A percentile compares a stretch with the other conserved stretches of the same genome.
Conservation (phyloP, 1,140 invertebrate species). For the Octopus bimaculoides region DNA sequence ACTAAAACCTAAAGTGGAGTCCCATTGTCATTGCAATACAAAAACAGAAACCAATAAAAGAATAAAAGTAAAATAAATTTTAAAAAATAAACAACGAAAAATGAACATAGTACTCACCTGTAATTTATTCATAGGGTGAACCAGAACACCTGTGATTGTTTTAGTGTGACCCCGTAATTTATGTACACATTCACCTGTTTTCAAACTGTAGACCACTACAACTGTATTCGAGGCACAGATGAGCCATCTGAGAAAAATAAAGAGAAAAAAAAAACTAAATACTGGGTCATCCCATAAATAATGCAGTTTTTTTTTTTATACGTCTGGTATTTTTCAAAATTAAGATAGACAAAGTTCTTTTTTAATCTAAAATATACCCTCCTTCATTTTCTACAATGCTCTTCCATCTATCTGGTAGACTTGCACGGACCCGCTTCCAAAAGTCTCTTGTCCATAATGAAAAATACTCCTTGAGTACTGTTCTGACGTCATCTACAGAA, state of each 20-base stretch:
- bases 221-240: neutral
- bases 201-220: constrained; percentile 4
- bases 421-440: too few species aligned
- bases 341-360: too few species aligned
- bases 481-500: too few species aligned
- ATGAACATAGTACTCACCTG: neutral
- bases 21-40: neutral
- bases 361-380: too few species aligned
- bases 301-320: too few species aligned
- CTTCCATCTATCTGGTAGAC: too few species aligned
- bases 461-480: too few species aligned
- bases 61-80: neutral
- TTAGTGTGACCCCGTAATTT: neutral
- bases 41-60: neutral
- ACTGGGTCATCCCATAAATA: neutral
- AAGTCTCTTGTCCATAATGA: too few species aligned
- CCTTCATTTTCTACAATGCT: too few species aligned
- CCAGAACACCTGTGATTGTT: neutral
- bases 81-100: neutral
- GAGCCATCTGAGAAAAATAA: neutral
- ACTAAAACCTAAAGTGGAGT: neutral
- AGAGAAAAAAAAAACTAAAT: neutral
- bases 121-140: neutral
- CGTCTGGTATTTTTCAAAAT: too few species aligned
- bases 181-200: neutral